phyloP scores from a whole-genome alignment of 2,113 vertebrate genomes.

The Cyphomyrus discorhynchus region DNA sequence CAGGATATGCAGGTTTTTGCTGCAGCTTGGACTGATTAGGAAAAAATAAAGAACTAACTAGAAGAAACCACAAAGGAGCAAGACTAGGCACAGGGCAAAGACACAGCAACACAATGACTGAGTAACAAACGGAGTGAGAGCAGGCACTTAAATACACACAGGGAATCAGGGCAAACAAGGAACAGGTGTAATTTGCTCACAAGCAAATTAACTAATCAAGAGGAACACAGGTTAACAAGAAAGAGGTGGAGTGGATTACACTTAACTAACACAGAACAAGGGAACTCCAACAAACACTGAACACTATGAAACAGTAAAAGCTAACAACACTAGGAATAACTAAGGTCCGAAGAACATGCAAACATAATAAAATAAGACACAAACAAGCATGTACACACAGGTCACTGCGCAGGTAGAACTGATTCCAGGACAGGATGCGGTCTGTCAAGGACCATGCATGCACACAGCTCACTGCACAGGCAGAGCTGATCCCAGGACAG shows the following conservation, averaged over 20 bases:
- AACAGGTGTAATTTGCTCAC: neutral
- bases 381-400: neutral
- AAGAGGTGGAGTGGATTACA: neutral
- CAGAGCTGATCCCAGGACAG: neutral
- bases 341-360: too few species aligned
- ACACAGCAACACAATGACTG: neutral
- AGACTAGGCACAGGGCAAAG: too few species aligned
- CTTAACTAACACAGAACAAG: neutral
- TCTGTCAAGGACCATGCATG: neutral
- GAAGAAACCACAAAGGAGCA: neutral
- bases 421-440: neutral
- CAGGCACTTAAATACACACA: neutral
- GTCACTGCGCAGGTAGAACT: neutral
- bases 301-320: too few species aligned
- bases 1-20: too few species aligned
- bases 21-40: neutral
- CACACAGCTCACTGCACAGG: neutral
- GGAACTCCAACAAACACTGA: too few species aligned
- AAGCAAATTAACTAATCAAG: neutral
- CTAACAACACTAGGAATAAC: neutral
- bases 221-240: neutral
- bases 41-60: neutral
- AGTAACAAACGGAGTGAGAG: fast-evolving
- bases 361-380: too few species aligned
- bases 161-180: neutral